Conservation (phyloP, 2,113 vertebrate genomes). For the Microcebus murinus region DNA sequence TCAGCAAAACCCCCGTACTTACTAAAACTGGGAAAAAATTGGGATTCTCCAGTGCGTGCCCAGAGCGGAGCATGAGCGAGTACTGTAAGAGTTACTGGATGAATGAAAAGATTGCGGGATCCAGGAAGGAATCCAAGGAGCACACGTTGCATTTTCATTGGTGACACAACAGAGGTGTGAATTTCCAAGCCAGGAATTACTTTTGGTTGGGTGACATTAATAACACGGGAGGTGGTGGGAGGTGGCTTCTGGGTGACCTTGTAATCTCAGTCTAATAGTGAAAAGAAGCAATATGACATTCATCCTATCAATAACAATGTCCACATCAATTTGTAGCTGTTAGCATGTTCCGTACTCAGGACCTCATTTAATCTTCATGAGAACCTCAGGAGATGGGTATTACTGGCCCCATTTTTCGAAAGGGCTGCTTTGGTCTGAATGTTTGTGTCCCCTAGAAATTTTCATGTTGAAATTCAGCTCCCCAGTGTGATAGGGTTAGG, state of each 20-base stretch:
- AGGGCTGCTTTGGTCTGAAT: too few relatives aligned
- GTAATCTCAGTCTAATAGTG: too few relatives aligned
- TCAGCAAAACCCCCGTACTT: neutral
- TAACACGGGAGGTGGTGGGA: too few relatives aligned
- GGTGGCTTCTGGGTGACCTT: neutral
- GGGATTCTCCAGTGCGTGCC: neutral
- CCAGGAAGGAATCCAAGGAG: neutral
- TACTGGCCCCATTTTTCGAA: accelerated
- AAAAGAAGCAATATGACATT: neutral
- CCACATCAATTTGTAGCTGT: neutral
- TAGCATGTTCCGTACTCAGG: accelerated
- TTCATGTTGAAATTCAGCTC: neutral
- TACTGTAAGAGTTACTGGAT: accelerated
- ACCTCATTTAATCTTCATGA: neutral
- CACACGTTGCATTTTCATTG: accelerated
- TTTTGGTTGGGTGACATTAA: neutral
- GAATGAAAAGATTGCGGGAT: neutral
- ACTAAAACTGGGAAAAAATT: accelerated
- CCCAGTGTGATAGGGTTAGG: neutral
- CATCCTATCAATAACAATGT: accelerated
- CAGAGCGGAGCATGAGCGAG: accelerated
- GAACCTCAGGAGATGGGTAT: neutral
- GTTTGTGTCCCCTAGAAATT: too few relatives aligned
- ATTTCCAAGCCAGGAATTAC: neutral
- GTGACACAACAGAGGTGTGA: neutral